phyloP scores from a whole-genome alignment of 2,113 vertebrate species.

The Hemicordylus capensis region DNA sequence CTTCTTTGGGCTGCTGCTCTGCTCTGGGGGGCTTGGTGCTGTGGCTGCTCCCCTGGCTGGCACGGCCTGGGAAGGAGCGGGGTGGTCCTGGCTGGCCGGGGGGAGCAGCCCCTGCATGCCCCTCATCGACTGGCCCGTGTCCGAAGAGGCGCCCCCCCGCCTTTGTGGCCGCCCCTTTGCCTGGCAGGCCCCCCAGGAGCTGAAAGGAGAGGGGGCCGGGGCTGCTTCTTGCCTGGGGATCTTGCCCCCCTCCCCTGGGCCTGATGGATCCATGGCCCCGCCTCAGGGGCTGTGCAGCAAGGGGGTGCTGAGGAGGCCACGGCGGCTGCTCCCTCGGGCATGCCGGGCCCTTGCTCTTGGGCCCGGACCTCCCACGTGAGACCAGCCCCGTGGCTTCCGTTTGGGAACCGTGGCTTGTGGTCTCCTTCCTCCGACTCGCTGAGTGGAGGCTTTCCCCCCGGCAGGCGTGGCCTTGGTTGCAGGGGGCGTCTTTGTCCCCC shows the following conservation, averaged over 20 bases:
- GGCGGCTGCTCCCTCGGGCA: not conserved
- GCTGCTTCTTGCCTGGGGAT: not conserved
- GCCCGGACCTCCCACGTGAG: too few species aligned
- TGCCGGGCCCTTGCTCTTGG: too few species aligned
- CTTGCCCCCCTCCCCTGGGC: too few species aligned
- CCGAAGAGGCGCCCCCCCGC: not conserved
- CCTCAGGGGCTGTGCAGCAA: too few species aligned
- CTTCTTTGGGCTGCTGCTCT: not conserved
- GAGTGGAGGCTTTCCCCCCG: not conserved
- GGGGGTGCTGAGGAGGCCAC: not conserved
- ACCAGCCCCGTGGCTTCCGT: too few species aligned
- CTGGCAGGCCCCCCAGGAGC: not conserved
- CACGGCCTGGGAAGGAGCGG: too few species aligned
- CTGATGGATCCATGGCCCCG: too few species aligned
- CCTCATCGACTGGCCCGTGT: not conserved
- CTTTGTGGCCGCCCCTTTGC: not conserved
- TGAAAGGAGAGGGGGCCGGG: not conserved
- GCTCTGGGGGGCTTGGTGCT: rapidly evolving
- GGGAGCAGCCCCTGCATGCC: not conserved
- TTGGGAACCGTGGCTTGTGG: not conserved
- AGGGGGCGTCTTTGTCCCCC: too few species aligned
- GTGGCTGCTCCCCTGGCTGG: not conserved
- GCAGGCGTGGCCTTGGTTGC: too few species aligned
- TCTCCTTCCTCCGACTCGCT: not conserved
- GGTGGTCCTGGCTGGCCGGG: not conserved